These are phyloP conservation scores for Lampris megalopsis DNA, from an alignment of 2,113 vertebrate genomes.

Conservation along the genomic window DNA sequence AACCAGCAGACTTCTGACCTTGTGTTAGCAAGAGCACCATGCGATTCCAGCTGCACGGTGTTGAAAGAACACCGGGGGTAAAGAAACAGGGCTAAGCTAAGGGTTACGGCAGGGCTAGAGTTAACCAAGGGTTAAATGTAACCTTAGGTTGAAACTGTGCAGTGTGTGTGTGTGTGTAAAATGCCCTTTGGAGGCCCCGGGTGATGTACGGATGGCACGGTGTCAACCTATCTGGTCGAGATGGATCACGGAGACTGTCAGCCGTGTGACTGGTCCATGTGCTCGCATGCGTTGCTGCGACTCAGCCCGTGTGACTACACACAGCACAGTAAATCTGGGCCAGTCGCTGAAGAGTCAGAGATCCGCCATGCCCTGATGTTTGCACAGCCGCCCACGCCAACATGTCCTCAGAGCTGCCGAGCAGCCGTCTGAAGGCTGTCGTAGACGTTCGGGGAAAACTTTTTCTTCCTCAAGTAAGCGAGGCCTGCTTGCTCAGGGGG, in stretches of 20 bases:
- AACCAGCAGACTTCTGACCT: neutral
- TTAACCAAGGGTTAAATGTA: slow-evolving; percentile 13
- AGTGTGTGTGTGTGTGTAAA: neutral
- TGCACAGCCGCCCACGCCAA: slow-evolving; percentile 62
- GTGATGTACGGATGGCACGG: slow-evolving; percentile 13
- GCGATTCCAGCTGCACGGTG: neutral
- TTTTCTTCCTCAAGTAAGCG: slow-evolving; percentile 31
- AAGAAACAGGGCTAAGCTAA: neutral
- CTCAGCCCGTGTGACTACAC: slow-evolving; percentile 48
- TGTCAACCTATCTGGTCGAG: slow-evolving; percentile 23
- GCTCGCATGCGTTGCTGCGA: slow-evolving; percentile 35
- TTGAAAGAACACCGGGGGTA: neutral
- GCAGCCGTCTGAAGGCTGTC: slow-evolving; percentile 25
- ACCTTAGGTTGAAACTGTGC: slow-evolving; percentile 3
- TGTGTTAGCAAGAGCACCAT: neutral
- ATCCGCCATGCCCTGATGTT: slow-evolving; percentile 53
- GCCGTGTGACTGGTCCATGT: slow-evolving; percentile 26
- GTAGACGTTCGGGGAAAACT: slow-evolving; percentile 39
- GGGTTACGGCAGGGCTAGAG: slow-evolving; percentile 7
- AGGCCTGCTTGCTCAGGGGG: slow-evolving; percentile 22
- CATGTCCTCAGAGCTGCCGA: slow-evolving; percentile 45
- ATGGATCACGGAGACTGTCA: slow-evolving; percentile 28
- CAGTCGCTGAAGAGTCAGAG: slow-evolving; percentile 59
- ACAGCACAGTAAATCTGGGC: slow-evolving; percentile 55
- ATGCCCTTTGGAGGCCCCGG: slow-evolving; percentile 17